A percentile compares a stretch with the other conserved stretches of the same genome.
Evolutionary conservation across 1,140 invertebrate species (phyloP).

Genomic region (Lanistes nyassanus): DNA sequence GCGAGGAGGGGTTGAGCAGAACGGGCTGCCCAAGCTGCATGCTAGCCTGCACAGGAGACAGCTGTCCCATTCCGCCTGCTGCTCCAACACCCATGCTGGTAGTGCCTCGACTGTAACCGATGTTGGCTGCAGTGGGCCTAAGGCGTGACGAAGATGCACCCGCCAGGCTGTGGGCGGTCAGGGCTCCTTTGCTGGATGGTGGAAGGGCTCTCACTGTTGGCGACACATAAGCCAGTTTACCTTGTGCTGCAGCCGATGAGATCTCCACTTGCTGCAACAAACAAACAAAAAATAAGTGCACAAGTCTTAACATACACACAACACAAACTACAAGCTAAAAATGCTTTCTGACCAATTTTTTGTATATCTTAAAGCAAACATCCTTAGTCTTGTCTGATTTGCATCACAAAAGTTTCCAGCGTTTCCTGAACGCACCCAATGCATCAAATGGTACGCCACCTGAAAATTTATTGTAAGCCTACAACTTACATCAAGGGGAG

Average conservation of each 20-base stretch:
- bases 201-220: conserved; percentile 53
- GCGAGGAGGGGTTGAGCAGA: conserved; percentile 54
- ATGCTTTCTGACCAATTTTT: too few relatives aligned
- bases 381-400: too few relatives aligned
- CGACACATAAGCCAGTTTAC: conserved; percentile 61
- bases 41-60: conserved; percentile 58
- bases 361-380: too few relatives aligned
- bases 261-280: conserved; percentile 42
- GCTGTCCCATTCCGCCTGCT: conserved; percentile 49
- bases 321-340: too few relatives aligned
- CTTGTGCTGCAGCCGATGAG: conserved; percentile 54
- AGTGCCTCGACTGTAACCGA: conserved; percentile 24
- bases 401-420: too few relatives aligned
- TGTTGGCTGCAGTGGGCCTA: conserved; percentile 46
- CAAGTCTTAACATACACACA: too few relatives aligned
- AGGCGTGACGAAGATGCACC: conserved; percentile 31
- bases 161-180: conserved; percentile 16
- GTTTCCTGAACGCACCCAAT: too few relatives aligned
- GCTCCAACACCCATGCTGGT: conserved; percentile 21
- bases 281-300: too few relatives aligned
- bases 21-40: conserved; percentile 63
- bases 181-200: conserved; percentile 20
- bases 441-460: not conserved
- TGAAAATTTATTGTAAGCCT: not conserved
- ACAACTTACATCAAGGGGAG: conserved; percentile 34